A percentile compares a stretch with the other conserved stretches of the same genome.
phyloP scores from a whole-genome alignment of 2,113 vertebrate species.

The Myotis lucifugus region DNA sequence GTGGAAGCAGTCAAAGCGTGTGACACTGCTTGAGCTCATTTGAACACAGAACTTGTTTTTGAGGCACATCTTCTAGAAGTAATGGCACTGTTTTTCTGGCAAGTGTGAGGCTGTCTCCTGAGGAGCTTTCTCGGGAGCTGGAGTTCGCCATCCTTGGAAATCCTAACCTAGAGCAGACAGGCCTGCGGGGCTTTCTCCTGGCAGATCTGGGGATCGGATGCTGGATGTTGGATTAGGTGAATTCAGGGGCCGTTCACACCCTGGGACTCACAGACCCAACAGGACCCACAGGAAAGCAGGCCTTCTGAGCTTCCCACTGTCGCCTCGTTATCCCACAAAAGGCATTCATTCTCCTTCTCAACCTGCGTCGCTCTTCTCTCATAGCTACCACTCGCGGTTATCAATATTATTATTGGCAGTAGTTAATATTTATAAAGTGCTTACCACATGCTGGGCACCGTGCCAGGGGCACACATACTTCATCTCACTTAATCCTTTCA shows the following conservation, averaged over 20 bases:
- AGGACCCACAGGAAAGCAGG: not conserved
- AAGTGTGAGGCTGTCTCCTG: not conserved
- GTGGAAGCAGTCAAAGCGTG: no score
- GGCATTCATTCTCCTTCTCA: not conserved
- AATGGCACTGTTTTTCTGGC: not conserved
- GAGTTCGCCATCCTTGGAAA: not conserved
- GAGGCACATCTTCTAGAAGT: not conserved
- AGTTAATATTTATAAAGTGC: constrained; percentile 24
- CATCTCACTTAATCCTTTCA: not conserved
- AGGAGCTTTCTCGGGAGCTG: no score
- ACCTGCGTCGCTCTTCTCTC: not conserved
- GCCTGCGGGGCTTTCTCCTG: not conserved
- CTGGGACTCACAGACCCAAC: not conserved
- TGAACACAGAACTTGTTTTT: not conserved
- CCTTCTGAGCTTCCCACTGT: rapidly evolving
- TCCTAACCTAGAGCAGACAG: not conserved
- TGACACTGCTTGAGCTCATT: not conserved
- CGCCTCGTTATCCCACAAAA: not conserved
- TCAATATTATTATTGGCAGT: not conserved
- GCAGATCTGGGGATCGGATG: rapidly evolving
- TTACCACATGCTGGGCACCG: not conserved
- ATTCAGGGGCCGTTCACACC: not conserved
- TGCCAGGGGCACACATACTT: not conserved
- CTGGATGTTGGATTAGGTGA: not conserved
- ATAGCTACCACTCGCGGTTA: not conserved